phyloP scores from a whole-genome alignment of 2,113 vertebrate species.

The Daboia siamensis region DNA sequence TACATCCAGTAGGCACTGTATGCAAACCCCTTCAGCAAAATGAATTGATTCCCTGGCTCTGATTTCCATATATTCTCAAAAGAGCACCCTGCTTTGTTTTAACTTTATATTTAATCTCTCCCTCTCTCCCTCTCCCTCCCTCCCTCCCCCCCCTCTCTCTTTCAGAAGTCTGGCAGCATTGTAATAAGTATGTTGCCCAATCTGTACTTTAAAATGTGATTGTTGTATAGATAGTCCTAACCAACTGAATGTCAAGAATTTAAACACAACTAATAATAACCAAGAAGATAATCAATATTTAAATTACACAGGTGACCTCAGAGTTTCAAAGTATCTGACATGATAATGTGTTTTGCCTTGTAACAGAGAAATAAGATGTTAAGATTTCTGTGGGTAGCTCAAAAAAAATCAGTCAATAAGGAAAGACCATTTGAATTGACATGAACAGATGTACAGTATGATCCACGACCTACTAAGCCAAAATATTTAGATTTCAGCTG shows the following conservation, averaged over 20 bases:
- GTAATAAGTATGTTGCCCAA: neutral
- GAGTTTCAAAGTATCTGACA: conserved; percentile 6
- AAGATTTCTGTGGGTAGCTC: conserved; percentile 1
- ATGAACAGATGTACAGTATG: conserved; percentile 1
- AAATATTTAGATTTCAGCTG: conserved; percentile 8
- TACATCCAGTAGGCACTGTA: neutral
- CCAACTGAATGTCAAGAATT: conserved; percentile 4
- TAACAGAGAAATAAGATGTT: neutral
- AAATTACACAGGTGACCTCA: neutral
- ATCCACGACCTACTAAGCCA: neutral
- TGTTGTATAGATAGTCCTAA: neutral
- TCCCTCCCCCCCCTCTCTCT: too few relatives aligned
- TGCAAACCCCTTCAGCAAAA: neutral
- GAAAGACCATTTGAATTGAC: neutral
- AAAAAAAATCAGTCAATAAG: neutral
- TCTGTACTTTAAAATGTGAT: neutral
- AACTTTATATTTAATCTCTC: neutral
- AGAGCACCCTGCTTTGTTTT: neutral
- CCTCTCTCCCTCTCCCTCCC: too few relatives aligned
- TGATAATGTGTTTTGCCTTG: conserved; percentile 9
- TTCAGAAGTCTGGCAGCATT: neutral
- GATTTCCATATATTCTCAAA: conserved; percentile 25
- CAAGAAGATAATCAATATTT: neutral
- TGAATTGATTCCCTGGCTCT: neutral
- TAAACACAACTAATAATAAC: neutral